These are phyloP conservation scores for Tetrax tetrax DNA, from an alignment of 2,113 vertebrate genomes.

Conservation along the genomic window DNA sequence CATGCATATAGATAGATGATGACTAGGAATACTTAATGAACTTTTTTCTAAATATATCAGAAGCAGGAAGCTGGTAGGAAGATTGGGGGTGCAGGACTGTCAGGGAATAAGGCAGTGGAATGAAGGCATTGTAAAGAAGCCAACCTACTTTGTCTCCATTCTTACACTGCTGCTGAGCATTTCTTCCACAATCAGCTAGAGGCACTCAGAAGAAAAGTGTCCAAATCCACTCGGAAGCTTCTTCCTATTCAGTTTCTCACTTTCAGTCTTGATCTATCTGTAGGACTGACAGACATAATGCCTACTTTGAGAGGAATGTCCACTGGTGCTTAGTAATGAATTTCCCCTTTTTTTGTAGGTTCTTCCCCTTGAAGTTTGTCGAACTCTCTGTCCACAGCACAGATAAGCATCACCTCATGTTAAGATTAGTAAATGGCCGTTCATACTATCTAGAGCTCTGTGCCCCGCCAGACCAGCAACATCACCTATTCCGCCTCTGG, in stretches of 20 bases:
- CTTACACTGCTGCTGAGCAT: background rate
- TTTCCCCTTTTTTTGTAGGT: conserved; percentile 42
- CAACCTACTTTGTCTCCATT: background rate
- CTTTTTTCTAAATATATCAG: background rate
- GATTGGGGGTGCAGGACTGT: background rate
- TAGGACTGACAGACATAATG: background rate
- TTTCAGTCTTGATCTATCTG: background rate
- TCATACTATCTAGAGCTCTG: conserved; percentile 74
- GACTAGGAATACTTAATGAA: background rate
- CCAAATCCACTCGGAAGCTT: background rate
- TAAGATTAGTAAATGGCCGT: conserved; percentile 62
- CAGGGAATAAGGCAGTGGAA: background rate
- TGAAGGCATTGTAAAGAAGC: background rate
- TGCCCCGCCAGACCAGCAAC: background rate
- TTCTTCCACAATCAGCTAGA: background rate
- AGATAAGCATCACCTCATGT: conserved; percentile 43
- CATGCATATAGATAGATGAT: background rate
- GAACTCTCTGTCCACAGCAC: conserved; percentile 65
- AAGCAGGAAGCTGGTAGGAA: background rate
- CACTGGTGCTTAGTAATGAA: background rate
- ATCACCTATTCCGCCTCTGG: conserved; percentile 57
- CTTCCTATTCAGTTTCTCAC: background rate
- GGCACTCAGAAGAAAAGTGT: background rate
- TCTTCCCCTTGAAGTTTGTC: conserved; percentile 70
- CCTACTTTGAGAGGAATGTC: background rate